Conservation (phyloP, 2,797 vertebrate species). For the Helarctos malayanus region DNA sequence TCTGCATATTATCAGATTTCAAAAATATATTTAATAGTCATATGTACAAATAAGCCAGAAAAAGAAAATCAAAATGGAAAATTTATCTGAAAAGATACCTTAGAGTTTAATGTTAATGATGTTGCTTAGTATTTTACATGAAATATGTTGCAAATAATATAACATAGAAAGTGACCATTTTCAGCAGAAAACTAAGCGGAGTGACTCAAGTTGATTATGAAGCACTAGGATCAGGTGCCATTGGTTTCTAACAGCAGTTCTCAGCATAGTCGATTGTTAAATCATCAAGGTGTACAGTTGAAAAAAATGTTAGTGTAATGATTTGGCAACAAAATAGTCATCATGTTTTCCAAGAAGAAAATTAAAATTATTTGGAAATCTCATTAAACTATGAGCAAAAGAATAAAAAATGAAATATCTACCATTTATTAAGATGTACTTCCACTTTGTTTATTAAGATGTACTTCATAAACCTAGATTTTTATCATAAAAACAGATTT, state of each 20-base stretch:
- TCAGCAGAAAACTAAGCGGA: not conserved
- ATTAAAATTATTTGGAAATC: constrained; percentile 5
- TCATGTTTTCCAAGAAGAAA: not conserved
- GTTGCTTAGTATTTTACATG: not conserved
- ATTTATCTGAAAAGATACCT: not conserved
- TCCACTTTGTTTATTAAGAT: not conserved
- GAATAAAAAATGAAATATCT: not conserved
- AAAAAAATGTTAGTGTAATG: not conserved
- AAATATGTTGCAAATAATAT: not conserved
- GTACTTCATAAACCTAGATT: not conserved
- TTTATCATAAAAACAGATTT: not conserved
- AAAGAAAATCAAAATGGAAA: not conserved
- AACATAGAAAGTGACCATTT: not conserved
- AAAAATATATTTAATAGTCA: not conserved
- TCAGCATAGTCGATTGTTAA: not conserved
- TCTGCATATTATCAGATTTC: not conserved
- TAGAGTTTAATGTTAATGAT: not conserved
- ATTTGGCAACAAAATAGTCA: not conserved
- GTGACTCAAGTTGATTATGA: not conserved
- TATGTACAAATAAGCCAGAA: not conserved
- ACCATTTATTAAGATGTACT: not conserved
- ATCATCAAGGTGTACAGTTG: not conserved
- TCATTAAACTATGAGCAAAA: not conserved
- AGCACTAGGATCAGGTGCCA: not conserved
- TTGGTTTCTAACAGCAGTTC: not conserved